phyloP scores from a whole-genome alignment of 1,140 invertebrate species.

The Penaeus chinensis region DNA sequence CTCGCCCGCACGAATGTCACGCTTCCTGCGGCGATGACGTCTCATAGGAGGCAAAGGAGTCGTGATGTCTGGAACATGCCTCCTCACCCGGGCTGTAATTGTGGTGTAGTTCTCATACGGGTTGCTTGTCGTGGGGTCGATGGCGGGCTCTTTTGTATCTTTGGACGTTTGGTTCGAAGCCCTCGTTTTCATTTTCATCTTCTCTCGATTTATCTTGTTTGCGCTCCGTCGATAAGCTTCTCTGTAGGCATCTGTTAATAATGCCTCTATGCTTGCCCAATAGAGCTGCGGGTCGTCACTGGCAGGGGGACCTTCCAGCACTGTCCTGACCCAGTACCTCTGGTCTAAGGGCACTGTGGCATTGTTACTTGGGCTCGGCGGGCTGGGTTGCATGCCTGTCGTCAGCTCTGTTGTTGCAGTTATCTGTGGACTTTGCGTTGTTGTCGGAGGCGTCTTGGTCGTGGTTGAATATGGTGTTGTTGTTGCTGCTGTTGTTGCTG shows the following conservation, averaged over 20 bases:
- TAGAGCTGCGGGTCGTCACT: slow-evolving; percentile 20
- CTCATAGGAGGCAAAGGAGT: not conserved
- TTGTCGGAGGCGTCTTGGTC: not conserved
- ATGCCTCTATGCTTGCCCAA: slow-evolving; percentile 30
- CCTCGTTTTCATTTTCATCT: not conserved
- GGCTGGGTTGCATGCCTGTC: slow-evolving; percentile 29
- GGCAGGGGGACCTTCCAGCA: slow-evolving; percentile 32
- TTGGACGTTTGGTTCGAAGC: not conserved
- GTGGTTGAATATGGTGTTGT: not conserved
- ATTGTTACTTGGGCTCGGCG: slow-evolving; percentile 53
- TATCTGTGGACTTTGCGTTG: not conserved
- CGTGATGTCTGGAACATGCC: not conserved
- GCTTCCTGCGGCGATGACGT: not conserved
- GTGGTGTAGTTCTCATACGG: slow-evolving; percentile 54
- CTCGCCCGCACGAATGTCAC: not conserved
- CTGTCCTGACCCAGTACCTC: slow-evolving; percentile 48
- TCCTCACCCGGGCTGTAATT: slow-evolving; percentile 39
- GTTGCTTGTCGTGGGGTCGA: slow-evolving; percentile 17
- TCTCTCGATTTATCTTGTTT: not conserved
- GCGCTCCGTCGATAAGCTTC: slow-evolving; percentile 34
- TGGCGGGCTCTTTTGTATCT: not conserved
- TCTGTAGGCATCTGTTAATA: slow-evolving; percentile 22
- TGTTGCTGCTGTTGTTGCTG: no score
- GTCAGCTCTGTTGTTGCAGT: slow-evolving; percentile 27
- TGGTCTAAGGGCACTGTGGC: slow-evolving; percentile 50